Base-by-base conservation (phyloP, 2,113 vertebrate species). In the Hyaena hyaena region DNA sequence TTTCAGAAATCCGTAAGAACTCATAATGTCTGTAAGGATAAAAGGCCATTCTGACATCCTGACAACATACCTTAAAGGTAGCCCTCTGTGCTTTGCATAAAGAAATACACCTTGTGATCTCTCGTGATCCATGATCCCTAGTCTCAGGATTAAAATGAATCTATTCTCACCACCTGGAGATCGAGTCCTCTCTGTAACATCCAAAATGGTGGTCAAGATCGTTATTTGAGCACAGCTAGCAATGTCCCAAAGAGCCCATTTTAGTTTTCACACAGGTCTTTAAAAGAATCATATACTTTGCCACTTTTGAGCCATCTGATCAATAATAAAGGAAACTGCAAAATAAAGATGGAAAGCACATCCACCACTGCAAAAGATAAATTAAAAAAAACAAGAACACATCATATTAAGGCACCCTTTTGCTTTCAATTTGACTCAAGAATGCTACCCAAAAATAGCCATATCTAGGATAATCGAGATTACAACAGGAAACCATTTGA, bases 401-500 rank as follows among this genome's bases (percentile, higher is more conserved):
- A 97, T 95, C 86, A 87, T n/a, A 87, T 89, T 39, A 93, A 31
- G 66, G n/a, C 16, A 95, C 24, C 53, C 66, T 96, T 81, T 92
- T 92, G 53, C 88, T 92, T 96, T 95, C 92, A 95, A 80, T 86
- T 90, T 96, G 65, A 87, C 48, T 90, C 31, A 76, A 95, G 65
- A 96, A 88, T 39, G 74, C 81, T 66, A n/a, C 33, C 19, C 84
- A 69, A 85, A 89, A 89, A 33, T 31, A 94, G 85, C 16, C 50
- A 4, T 81, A 91, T 76, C 93, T 79, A 77, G 58, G 65, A 95
- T 92, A 85, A 95, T 97, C 87, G 77, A 95, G 93, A 93, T 82
- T 92, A 82, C 6, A 96, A 76, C 96, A 97, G 95, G 97, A 97
- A 97, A 88, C 73, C 17, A 21, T 74, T 7, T 92, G 85, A 93